Conservation (phyloP, 2,888 invertebrate species). For the Meganola albula region DNA sequence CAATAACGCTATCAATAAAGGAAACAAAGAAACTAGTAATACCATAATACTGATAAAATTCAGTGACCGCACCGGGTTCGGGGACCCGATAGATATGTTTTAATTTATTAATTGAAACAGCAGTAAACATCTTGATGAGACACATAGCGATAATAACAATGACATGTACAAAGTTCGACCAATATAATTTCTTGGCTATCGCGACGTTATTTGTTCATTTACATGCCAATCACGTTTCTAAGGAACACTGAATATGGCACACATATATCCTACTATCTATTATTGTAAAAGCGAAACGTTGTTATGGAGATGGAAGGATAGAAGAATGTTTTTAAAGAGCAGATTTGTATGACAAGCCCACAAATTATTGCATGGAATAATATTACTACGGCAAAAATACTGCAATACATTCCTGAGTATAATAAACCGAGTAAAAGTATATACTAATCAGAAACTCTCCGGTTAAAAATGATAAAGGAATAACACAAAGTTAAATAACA, state of each 20-base stretch:
- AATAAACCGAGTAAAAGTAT: too few species aligned
- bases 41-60: slow-evolving; percentile 35
- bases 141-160: slow-evolving; percentile 21
- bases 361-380: too few species aligned
- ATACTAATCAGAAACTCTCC: too few species aligned
- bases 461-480: too few species aligned
- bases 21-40: slow-evolving; percentile 18
- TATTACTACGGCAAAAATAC: too few species aligned
- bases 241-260: too few species aligned
- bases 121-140: slow-evolving; percentile 32
- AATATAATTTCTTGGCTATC: slow-evolving; percentile 27
- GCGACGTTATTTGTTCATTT: slow-evolving; percentile 18
- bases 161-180: slow-evolving; percentile 33
- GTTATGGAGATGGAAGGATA: too few species aligned
- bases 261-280: too few species aligned
- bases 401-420: too few species aligned
- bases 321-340: too few species aligned
- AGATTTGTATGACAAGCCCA: too few species aligned
- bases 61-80: slow-evolving; percentile 37
- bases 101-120: slow-evolving; percentile 31
- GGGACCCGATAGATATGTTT: slow-evolving; percentile 31
- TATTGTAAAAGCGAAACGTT: too few species aligned
- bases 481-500: slow-evolving; percentile 12
- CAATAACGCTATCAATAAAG: slow-evolving; percentile 17
- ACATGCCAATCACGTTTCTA: slow-evolving; percentile 6